phyloP scores from a whole-genome alignment of 2,113 vertebrate genomes.

The Arothron firmamentum region DNA sequence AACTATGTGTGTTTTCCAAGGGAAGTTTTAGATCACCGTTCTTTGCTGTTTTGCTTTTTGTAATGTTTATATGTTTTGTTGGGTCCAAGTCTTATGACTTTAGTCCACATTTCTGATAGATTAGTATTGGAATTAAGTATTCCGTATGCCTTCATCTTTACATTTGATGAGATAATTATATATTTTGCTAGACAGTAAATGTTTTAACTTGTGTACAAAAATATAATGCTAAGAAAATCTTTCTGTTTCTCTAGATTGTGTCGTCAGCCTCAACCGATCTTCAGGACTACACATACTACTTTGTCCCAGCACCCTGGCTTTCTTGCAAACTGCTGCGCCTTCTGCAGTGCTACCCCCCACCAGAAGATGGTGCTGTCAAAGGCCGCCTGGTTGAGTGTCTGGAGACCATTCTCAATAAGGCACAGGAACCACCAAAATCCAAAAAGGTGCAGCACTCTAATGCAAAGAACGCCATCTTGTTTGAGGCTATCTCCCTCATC shows the following conservation, averaged over 20 bases:
- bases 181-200: too few relatives aligned
- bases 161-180: too few relatives aligned
- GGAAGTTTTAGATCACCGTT: too few relatives aligned
- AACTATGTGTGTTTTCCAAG: too few relatives aligned
- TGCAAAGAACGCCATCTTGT: slow-evolving; percentile 90
- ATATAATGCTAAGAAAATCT: background rate
- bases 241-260: slow-evolving; percentile 76
- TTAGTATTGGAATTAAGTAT: too few relatives aligned
- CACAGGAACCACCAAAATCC: slow-evolving; percentile 92
- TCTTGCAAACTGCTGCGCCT: slow-evolving; percentile 87
- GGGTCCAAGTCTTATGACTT: too few relatives aligned
- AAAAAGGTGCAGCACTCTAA: slow-evolving; percentile 96
- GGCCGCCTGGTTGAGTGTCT: slow-evolving; percentile 89
- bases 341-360: slow-evolving; percentile 87
- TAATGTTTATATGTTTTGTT: too few relatives aligned
- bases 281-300: slow-evolving; percentile 92
- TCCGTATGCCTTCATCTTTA: too few relatives aligned
- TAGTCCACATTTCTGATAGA: too few relatives aligned
- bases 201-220: background rate
- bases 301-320: slow-evolving; percentile 90
- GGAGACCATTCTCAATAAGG: slow-evolving; percentile 92
- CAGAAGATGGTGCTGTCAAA: slow-evolving; percentile 87
- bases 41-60: too few relatives aligned
- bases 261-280: slow-evolving; percentile 90
- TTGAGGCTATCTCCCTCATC: slow-evolving; percentile 90